Evolutionary conservation across 2,113 vertebrate species (phyloP).

Genomic region (Notechis scutatus): DNA sequence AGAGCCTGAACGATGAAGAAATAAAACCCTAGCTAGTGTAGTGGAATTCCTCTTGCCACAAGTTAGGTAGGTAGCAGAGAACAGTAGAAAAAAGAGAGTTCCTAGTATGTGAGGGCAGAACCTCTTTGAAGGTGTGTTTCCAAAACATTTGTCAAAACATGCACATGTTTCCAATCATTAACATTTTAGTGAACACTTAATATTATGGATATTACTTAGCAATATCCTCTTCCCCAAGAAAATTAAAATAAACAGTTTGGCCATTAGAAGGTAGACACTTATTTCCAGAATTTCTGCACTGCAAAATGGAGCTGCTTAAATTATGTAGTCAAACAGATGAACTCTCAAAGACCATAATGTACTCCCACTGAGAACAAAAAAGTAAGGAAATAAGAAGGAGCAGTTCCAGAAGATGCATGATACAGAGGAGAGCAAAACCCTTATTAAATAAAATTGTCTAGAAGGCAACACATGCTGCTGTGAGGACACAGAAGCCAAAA

Average conservation of each 20-base stretch:
- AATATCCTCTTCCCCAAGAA: not conserved
- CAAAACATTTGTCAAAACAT: not conserved
- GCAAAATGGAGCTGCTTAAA: not conserved
- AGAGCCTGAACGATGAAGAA: not conserved
- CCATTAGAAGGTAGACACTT: not conserved
- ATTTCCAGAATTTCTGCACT: not conserved
- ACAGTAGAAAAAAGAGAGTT: not conserved
- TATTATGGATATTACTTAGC: not conserved
- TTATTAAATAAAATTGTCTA: not conserved
- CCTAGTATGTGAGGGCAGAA: not conserved
- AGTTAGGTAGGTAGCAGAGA: not conserved
- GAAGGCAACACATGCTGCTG: not conserved
- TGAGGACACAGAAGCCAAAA: not conserved
- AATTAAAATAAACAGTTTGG: not conserved
- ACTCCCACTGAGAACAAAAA: not conserved
- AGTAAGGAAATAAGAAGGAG: not conserved
- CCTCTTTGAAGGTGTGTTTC: not conserved
- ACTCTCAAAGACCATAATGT: not conserved
- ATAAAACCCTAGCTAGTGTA: not conserved
- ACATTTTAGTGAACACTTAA: not conserved
- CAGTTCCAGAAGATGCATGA: not conserved
- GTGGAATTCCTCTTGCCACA: not conserved
- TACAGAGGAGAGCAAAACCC: not conserved
- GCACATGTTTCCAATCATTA: not conserved
- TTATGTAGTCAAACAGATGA: not conserved